These are phyloP conservation scores for Phaenicophaeus curvirostris DNA, from an alignment of 2,797 vertebrate genomes.

Conservation along the genomic window DNA sequence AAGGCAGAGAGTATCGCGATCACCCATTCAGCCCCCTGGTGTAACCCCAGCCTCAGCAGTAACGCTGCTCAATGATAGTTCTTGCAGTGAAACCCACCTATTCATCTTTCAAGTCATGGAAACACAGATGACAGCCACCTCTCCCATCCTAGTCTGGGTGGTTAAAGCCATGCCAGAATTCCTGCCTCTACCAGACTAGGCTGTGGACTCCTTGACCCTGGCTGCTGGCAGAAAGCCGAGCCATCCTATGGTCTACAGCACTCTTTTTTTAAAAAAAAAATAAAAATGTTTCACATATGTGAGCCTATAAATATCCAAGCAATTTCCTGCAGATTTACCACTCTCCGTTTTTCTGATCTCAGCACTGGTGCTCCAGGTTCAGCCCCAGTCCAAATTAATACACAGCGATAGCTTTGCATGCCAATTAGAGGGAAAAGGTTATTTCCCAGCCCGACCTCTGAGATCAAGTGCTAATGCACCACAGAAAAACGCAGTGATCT, in stretches of 20 bases:
- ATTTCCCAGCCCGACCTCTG: conserved; percentile 10
- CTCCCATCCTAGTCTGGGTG: not conserved
- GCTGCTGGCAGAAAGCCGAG: not conserved
- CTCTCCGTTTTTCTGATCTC: conserved; percentile 2
- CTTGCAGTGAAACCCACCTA: not conserved
- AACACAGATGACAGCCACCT: not conserved
- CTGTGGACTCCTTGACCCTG: not conserved
- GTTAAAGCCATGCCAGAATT: not conserved
- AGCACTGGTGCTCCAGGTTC: not conserved
- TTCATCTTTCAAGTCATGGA: not conserved
- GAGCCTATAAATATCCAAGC: not conserved
- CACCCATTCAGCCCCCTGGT: not conserved
- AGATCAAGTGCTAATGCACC: conserved; percentile 54
- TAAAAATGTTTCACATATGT: not conserved
- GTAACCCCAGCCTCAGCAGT: not conserved
- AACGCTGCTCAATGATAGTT: rapidly evolving
- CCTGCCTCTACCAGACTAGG: not conserved
- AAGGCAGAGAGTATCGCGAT: rapidly evolving
- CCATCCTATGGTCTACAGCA: not conserved
- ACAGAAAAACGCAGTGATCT: not conserved
- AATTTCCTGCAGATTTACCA: not conserved
- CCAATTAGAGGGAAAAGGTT: conserved; percentile 38
- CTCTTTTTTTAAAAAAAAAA: no score
- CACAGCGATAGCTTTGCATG: not conserved
- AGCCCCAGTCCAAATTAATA: conserved; percentile 19